Evolutionary conservation across 1,140 invertebrate genomes (phyloP).

Genomic region (Brachionus rubens): DNA sequence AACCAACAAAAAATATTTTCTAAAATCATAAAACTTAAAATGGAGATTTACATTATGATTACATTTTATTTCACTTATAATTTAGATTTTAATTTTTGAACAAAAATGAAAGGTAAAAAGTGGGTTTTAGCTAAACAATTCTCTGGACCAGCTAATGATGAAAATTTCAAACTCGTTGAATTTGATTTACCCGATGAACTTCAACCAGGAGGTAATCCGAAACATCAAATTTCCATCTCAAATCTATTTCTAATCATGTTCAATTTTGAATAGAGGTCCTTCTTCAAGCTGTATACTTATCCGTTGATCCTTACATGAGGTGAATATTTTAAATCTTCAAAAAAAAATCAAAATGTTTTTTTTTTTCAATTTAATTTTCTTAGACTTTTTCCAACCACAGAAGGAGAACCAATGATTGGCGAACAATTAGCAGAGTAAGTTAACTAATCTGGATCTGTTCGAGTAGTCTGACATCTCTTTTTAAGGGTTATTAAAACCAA

Average conservation of each 20-base stretch:
- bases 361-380: constrained; percentile 47
- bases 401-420: constrained; percentile 16
- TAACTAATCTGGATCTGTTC: too few species aligned
- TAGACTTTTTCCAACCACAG: constrained; percentile 35
- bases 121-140: constrained; percentile 67
- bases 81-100: not conserved
- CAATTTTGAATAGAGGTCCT: not conserved
- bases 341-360: too few species aligned
- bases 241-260: not conserved
- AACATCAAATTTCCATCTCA: not conserved
- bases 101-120: constrained; percentile 62
- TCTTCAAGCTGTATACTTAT: constrained; percentile 25
- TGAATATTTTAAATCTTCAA: not conserved
- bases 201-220: not conserved
- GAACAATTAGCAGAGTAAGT: constrained; percentile 41
- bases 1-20: not conserved
- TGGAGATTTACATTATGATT: too few species aligned
- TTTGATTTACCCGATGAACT: constrained; percentile 63
- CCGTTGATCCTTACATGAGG: constrained; percentile 43
- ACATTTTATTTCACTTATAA: not conserved
- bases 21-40: too few species aligned
- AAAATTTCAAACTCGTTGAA: constrained; percentile 67
- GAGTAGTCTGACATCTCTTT: too few species aligned
- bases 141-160: constrained; percentile 65
- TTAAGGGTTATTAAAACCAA: constrained; percentile 35